Evolutionary conservation across 2,888 invertebrate species (phyloP).

Genomic region (Bombyx huttoni): DNA sequence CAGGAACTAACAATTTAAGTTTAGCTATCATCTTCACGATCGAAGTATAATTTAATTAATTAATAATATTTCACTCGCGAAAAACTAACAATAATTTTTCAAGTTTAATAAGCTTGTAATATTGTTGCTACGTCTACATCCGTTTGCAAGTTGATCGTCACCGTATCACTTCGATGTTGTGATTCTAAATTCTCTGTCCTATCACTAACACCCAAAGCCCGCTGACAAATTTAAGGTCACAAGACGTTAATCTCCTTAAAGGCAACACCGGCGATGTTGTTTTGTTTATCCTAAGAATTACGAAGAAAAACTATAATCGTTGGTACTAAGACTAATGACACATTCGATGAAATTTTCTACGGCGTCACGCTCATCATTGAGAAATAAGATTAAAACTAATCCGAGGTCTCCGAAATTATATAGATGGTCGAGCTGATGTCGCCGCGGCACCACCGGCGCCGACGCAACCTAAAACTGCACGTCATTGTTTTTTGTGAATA

Average conservation of each 20-base stretch:
- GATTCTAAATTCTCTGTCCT: conserved; percentile 44
- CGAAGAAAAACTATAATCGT: conserved; percentile 38
- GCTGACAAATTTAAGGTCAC: conserved; percentile 8
- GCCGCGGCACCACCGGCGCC: conserved; percentile 56
- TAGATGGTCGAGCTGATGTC: conserved; percentile 62
- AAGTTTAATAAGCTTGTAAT: no score
- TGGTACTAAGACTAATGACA: conserved; percentile 68
- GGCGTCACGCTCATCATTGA: conserved; percentile 64
- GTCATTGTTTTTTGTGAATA: conserved; percentile 69
- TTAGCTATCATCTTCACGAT: no score
- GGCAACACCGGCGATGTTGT: conserved; percentile 11
- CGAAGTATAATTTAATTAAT: no score
- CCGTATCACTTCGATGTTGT: conserved; percentile 32
- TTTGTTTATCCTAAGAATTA: conserved; percentile 22
- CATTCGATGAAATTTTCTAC: conserved; percentile 49
- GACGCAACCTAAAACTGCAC: conserved; percentile 59
- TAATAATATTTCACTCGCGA: no score
- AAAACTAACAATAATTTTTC: no score
- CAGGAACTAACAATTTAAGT: no score
- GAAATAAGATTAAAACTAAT: conserved; percentile 66
- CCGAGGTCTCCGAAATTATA: conserved; percentile 69
- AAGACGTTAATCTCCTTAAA: conserved; percentile 16
- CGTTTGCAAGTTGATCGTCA: conserved; percentile 2
- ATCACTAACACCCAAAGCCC: conserved; percentile 33
- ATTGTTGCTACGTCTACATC: conserved; percentile 4